Base-by-base conservation (phyloP, 2,888 invertebrate species). In the Lepidochrysops patricia region DNA sequence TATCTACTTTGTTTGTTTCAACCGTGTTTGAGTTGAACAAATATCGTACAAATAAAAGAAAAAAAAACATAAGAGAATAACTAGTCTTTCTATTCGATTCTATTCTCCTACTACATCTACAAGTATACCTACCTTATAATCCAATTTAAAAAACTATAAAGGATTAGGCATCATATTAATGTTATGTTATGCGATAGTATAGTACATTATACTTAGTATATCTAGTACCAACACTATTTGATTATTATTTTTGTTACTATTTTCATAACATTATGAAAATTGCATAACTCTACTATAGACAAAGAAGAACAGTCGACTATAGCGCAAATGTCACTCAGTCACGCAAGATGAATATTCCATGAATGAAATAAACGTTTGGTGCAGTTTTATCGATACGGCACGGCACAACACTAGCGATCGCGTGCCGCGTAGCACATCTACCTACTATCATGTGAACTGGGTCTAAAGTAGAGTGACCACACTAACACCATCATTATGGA, bases 361-460 rank as follows among this genome's bases (percentile, higher is more conserved):
- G 64, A 65, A 66, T 66, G 62, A 23, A 59, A 61, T 62, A 27
- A 56, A 32, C 26, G 54, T 58, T 60, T 57, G 61, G 63, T 65
- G 63, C 69, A 78, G 80, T 82, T 81, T 66, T 80, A 82, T 85
- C 84, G 83, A 85, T 85, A 80, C 9, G 63, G n/a, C 56, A 63
- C 58, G 68, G 77, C 67, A 77, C 88, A 86, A 77, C 87, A 82
- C 87, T 86, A 86, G 76, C 70, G 69, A 77, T 87, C 84, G 87
- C 86, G 88, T 86, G 85, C 71, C 63, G 63, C 58, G 62, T 61
- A 65, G 74, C 73, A 74, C 82, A 82, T 83, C 77, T 72, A 70
- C 80, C 77, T 72, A 70, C 80, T 84, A 76, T 69, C 70, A 77
- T 81, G 64, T 79, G 78, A 77, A 80, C 75, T 70, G 68, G 68